These are phyloP conservation scores for Scolanthus callimorphus DNA, from an alignment of 92 coral and sea anemone genomes.

Conservation along the genomic window DNA sequence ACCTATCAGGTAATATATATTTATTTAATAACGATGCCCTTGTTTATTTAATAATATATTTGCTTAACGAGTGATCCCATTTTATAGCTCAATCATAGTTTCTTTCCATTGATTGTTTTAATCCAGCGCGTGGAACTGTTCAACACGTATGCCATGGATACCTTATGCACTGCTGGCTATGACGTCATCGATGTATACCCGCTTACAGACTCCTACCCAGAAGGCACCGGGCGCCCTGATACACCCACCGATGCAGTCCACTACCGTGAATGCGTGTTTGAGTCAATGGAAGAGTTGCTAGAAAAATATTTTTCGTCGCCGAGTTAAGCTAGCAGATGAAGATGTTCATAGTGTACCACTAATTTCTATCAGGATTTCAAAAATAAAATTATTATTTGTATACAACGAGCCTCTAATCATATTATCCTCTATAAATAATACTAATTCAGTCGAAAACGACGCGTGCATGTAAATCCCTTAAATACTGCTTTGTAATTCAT, in stretches of 20 bases:
- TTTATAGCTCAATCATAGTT: not conserved
- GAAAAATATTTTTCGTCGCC: slow-evolving; percentile 7
- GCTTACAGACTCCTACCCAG: slow-evolving; percentile 25
- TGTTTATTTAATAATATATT: too few relatives aligned
- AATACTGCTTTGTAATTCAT: too few relatives aligned
- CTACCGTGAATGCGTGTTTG: slow-evolving; percentile 9
- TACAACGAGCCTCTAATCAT: too few relatives aligned
- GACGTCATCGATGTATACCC: slow-evolving; percentile 30
- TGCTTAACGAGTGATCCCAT: too few relatives aligned
- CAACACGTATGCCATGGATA: slow-evolving; percentile 25
- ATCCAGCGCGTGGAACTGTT: slow-evolving; percentile 14
- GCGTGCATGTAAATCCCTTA: too few relatives aligned
- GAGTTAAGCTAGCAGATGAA: too few relatives aligned
- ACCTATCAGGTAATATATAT: slow-evolving; percentile 65
- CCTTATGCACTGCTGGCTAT: slow-evolving; percentile 29
- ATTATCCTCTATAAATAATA: too few relatives aligned
- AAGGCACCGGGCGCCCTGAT: slow-evolving; percentile 11
- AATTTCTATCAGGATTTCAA: too few relatives aligned
- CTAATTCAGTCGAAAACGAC: too few relatives aligned
- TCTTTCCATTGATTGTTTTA: not conserved
- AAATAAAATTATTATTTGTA: too few relatives aligned
- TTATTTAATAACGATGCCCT: too few relatives aligned
- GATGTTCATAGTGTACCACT: too few relatives aligned
- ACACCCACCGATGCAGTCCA: slow-evolving; percentile 10
- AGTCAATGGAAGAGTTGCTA: slow-evolving; percentile 8